phyloP scores from a whole-genome alignment of 2,797 vertebrate species.

The Halcyon smyrnensis region DNA sequence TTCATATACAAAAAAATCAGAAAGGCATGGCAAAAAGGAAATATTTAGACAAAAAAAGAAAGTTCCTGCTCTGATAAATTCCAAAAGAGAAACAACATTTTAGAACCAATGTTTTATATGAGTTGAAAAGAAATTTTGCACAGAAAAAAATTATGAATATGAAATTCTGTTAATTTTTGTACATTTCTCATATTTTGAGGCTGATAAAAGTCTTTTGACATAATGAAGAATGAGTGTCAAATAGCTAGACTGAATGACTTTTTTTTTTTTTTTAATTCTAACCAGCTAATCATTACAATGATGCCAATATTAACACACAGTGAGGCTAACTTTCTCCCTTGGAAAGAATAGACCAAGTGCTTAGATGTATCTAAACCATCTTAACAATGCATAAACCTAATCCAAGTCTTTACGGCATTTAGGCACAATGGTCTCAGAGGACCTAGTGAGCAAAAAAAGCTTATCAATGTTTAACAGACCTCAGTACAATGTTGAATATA shows the following conservation, averaged over 20 bases:
- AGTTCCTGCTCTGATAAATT: not conserved
- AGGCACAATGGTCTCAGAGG: constrained; percentile 64
- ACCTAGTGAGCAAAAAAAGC: constrained; percentile 56
- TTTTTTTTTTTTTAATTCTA: not conserved
- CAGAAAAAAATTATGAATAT: not conserved
- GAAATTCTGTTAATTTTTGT: not conserved
- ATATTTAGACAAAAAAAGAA: not conserved
- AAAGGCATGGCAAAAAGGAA: not conserved
- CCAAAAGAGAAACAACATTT: not conserved
- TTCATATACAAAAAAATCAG: not conserved
- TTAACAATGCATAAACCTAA: constrained; percentile 71
- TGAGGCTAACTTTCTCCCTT: constrained; percentile 61
- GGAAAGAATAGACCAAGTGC: constrained; percentile 22
- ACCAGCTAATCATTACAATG: constrained; percentile 35
- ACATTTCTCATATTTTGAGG: not conserved
- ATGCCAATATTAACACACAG: constrained; percentile 62
- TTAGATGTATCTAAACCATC: constrained; percentile 62
- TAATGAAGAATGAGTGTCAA: not conserved
- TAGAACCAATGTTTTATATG: not conserved
- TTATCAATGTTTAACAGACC: constrained; percentile 81
- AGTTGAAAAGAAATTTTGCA: not conserved
- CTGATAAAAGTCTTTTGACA: constrained; percentile 16
- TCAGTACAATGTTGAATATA: constrained; percentile 77
- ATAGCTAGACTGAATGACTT: not conserved
- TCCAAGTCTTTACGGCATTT: constrained; percentile 71